phyloP scores from a whole-genome alignment of 92 coral and sea anemone genomes.

The Desmophyllum pertusum region DNA sequence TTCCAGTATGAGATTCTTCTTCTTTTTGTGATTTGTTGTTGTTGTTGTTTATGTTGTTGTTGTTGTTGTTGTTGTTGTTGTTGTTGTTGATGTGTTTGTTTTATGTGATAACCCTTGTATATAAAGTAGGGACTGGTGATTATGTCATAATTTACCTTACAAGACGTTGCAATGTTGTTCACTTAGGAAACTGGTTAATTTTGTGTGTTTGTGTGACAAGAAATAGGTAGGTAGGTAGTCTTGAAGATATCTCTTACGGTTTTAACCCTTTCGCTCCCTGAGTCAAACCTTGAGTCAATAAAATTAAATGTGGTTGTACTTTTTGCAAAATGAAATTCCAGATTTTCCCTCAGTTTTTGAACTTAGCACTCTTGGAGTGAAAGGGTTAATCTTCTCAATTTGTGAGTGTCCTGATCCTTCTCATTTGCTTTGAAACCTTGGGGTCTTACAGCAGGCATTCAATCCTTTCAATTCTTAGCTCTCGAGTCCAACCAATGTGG shows the following conservation, averaged over 20 bases:
- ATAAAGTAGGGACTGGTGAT: not conserved
- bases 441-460: too few species aligned
- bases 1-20: not conserved
- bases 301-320: too few species aligned
- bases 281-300: too few species aligned
- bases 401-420: not conserved
- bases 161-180: not conserved
- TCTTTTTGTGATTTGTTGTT: not conserved
- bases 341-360: too few species aligned
- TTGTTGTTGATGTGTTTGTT: not conserved
- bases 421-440: not conserved
- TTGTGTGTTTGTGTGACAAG: not conserved
- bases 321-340: too few species aligned
- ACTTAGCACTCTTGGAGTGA: too few species aligned
- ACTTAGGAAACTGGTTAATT: not conserved
- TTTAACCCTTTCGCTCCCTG: too few species aligned
- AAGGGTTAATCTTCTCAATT: not conserved
- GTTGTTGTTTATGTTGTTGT: not conserved
- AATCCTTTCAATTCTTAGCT: not conserved
- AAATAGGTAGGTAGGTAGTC: slow-evolving; percentile 2
- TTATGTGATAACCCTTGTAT: not conserved
- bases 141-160: not conserved
- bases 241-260: too few species aligned
- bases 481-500: not conserved
- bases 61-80: not conserved